A percentile compares a stretch with the other conserved stretches of the same genome.
Conservation (phyloP, 1,140 invertebrate species). For the Saccostrea echinata region DNA sequence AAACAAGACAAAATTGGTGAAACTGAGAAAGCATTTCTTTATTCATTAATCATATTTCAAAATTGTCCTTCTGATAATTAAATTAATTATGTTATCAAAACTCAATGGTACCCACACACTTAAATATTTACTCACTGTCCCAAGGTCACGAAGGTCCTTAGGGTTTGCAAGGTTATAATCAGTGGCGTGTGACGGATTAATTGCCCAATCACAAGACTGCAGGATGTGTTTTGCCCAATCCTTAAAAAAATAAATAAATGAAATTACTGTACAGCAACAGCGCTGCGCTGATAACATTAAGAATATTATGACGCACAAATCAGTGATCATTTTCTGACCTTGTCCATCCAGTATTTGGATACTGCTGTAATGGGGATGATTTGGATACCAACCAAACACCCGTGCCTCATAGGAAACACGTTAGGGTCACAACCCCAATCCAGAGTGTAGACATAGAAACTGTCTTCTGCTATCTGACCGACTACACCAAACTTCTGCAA, state of each 20-base stretch:
- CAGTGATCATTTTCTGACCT: slow-evolving; percentile 54
- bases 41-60: too few species aligned
- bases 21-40: too few species aligned
- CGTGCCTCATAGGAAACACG: slow-evolving; percentile 73
- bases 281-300: not conserved
- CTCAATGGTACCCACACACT: too few species aligned
- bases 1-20: too few species aligned
- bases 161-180: slow-evolving; percentile 54
- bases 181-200: slow-evolving; percentile 52
- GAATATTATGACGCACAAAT: not conserved
- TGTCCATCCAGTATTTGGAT: slow-evolving; percentile 72
- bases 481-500: slow-evolving; percentile 67
- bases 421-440: slow-evolving; percentile 74
- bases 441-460: slow-evolving; percentile 70
- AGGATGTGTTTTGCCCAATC: slow-evolving; percentile 65
- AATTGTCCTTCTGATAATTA: too few species aligned
- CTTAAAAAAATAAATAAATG: not conserved
- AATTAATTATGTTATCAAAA: too few species aligned
- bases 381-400: slow-evolving; percentile 72
- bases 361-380: slow-evolving; percentile 73
- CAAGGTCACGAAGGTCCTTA: slow-evolving; percentile 45
- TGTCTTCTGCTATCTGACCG: slow-evolving; percentile 69
- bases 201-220: slow-evolving; percentile 59
- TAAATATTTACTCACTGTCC: slow-evolving; percentile 41
- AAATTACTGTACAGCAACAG: not conserved